Base-by-base conservation (phyloP, 2,113 vertebrate species). In the Puma concolor region DNA sequence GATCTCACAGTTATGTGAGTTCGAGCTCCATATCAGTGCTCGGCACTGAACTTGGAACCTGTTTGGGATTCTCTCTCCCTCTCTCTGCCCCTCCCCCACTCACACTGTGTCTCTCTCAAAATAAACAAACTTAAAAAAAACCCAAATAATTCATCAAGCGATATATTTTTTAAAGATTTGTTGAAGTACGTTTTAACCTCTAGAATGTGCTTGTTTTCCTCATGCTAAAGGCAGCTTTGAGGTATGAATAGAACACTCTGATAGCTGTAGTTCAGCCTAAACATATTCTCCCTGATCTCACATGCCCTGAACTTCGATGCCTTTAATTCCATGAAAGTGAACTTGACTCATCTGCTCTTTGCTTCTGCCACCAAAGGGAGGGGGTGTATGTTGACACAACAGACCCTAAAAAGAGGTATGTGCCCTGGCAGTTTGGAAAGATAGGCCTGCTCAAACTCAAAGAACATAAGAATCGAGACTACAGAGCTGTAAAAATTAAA, bases 251-350 rank as follows among this genome's bases (percentile, higher is more conserved):
- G 67, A 94, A 57, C 17, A 83, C 29, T 72, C 10, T 57, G 76
- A 29, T 15, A 91, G 57, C 48, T 60, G 5, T 33, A 60, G 69
- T 31, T 94, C 67, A 88, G 6, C 38, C 72, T 81, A 79, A 93
- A 74, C 19, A 29, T 38, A n/a, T 27, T 72, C 15, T 64, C 27
- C 44, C 67, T 94, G 36, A 71, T 88, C 36, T 88, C 71, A 81
- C 60, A 44, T 44, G 44, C 44, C 44, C 44, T 72, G 31, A 76
- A 50, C 80, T 88, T 88, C 64, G 36, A 85, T 74, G 44, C 76
- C 36, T 93, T 95, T 79, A 85, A 85, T 86, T 89, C 36, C 15
- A 17, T 41, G 80, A 94, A 89, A 83, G 38, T 29, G 41, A 96
- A 76, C 23, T 64, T 54, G 36, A 71, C 54, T 27, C 21, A 36